Evolutionary conservation across 2,113 vertebrate species (phyloP).

Genomic region (Silurus asotus): DNA sequence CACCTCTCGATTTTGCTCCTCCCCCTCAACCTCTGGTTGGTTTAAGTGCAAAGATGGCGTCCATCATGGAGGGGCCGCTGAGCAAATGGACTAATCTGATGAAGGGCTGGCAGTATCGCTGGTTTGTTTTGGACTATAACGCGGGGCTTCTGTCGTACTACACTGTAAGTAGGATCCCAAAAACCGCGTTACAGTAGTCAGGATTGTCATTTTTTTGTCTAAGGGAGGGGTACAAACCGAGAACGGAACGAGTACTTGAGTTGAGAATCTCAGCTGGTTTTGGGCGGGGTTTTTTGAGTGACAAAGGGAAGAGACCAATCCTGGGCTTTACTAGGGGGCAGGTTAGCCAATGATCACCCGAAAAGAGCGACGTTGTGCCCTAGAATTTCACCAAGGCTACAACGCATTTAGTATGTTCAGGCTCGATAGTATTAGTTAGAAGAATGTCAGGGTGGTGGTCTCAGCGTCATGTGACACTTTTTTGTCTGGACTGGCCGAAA

Average conservation of each 20-base stretch:
- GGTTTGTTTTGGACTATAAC: constrained; percentile 97
- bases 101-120: constrained; percentile 98
- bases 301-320: constrained; percentile 60
- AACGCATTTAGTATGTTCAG: constrained; percentile 33
- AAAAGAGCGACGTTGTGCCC: constrained; percentile 29
- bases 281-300: constrained; percentile 57
- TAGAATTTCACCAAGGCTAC: constrained; percentile 40
- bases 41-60: constrained; percentile 91
- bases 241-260: constrained; percentile 53
- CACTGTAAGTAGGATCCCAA: constrained; percentile 78
- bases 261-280: constrained; percentile 70
- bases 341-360: constrained; percentile 59
- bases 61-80: constrained; percentile 96
- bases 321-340: background rate
- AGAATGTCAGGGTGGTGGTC: constrained; percentile 42
- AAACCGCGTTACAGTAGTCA: background rate
- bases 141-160: constrained; percentile 95
- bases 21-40: constrained; percentile 57
- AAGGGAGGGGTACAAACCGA: background rate
- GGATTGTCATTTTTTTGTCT: background rate
- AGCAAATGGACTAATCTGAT: constrained; percentile 99
- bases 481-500: constrained; percentile 25
- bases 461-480: constrained; percentile 31
- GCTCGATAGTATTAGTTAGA: constrained; percentile 26
- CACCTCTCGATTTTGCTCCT: constrained; percentile 57